Conservation (phyloP, 2,797 vertebrate genomes). For the Phataginus tricuspis region DNA sequence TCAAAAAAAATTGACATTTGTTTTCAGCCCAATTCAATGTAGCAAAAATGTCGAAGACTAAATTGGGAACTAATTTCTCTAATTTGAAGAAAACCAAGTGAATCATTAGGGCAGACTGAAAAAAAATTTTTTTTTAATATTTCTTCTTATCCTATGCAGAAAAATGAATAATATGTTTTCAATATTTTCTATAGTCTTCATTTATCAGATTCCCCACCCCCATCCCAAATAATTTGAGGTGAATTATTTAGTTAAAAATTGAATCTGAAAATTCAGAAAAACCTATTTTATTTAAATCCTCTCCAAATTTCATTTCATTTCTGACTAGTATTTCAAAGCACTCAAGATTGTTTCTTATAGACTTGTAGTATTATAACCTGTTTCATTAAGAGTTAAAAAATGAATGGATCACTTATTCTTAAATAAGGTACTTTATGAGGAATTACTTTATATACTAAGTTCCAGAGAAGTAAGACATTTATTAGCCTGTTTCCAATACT, state of each 20-base stretch:
- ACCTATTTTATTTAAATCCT: background rate
- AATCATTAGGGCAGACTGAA: background rate
- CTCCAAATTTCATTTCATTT: slow-evolving; percentile 49
- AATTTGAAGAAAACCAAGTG: slow-evolving; percentile 1
- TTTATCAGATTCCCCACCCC: background rate
- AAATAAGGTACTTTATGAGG: background rate
- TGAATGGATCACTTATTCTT: background rate
- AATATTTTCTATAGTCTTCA: slow-evolving; percentile 7
- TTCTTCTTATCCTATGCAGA: background rate
- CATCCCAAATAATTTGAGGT: background rate
- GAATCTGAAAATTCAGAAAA: slow-evolving; percentile 40
- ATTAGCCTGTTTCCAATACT: background rate
- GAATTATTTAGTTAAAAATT: slow-evolving; percentile 14
- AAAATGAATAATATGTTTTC: background rate
- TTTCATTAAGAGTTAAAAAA: slow-evolving; percentile 2
- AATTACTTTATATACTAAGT: background rate
- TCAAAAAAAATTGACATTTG: slow-evolving; percentile 27
- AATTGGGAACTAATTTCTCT: background rate
- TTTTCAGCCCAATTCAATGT: background rate
- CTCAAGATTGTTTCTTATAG: background rate
- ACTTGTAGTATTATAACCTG: background rate
- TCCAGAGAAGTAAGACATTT: slow-evolving; percentile 16
- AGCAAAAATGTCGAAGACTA: slow-evolving; percentile 36
- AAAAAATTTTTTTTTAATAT: background rate
- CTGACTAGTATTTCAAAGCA: slow-evolving; percentile 13